Evolutionary conservation across 1,140 invertebrate genomes (phyloP).

Genomic region (Cherax quadricarinatus): DNA sequence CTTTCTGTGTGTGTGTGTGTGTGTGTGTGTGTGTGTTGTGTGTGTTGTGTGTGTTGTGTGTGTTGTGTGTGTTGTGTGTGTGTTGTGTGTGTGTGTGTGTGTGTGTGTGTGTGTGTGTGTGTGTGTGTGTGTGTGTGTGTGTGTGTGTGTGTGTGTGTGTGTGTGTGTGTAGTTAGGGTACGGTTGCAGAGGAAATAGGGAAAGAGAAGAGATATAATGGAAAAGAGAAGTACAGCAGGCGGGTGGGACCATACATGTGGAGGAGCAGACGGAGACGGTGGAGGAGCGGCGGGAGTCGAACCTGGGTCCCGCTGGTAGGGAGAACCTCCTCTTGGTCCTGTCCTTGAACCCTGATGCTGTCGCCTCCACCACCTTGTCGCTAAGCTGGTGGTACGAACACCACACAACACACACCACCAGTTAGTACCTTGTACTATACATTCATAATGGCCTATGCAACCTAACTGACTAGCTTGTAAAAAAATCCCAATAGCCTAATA

Average conservation of each 20-base stretch:
- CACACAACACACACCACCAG: not conserved
- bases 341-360: constrained; percentile 58
- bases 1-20: too few relatives aligned
- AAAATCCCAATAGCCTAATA: too few relatives aligned
- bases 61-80: too few relatives aligned
- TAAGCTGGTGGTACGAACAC: constrained; percentile 16
- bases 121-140: too few relatives aligned
- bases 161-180: too few relatives aligned
- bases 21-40: too few relatives aligned
- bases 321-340: constrained; percentile 73
- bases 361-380: constrained; percentile 58
- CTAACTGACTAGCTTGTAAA: too few relatives aligned
- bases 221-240: not conserved
- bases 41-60: too few relatives aligned
- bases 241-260: constrained; percentile 42
- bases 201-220: not conserved
- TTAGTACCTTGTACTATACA: not conserved
- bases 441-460: not conserved
- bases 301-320: constrained; percentile 74
- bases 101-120: too few relatives aligned
- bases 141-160: too few relatives aligned
- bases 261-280: constrained; percentile 73
- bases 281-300: constrained; percentile 74
- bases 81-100: too few relatives aligned
- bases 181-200: not conserved